Conservation (phyloP, 2,113 vertebrate genomes). For the Nothocercus julius region DNA sequence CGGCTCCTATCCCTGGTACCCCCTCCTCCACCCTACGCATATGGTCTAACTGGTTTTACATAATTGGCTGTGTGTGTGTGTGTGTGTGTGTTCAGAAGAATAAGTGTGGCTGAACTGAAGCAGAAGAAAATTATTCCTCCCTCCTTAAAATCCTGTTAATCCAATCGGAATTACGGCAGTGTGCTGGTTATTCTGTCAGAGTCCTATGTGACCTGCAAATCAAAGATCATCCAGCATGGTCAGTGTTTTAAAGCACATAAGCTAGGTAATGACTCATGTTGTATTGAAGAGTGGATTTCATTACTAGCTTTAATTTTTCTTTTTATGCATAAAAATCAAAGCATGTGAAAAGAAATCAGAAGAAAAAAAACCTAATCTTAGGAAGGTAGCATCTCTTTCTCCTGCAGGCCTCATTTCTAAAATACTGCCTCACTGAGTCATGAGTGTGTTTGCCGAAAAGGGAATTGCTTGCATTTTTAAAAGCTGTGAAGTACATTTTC, state of each 20-base stretch:
- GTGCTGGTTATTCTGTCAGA: background rate
- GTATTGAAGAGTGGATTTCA: background rate
- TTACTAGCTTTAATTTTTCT: background rate
- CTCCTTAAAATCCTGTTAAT: conserved; percentile 39
- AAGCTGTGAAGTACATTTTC: conserved; percentile 63
- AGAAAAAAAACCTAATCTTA: background rate
- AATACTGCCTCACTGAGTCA: conserved; percentile 9
- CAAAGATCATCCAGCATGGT: background rate
- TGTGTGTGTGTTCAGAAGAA: conserved; percentile 1
- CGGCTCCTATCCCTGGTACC: background rate
- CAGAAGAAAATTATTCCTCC: conserved; percentile 19
- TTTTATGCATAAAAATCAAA: conserved; percentile 2
- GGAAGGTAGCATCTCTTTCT: background rate
- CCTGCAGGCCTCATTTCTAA: background rate
- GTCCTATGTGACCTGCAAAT: background rate
- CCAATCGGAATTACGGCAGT: background rate
- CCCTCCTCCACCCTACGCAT: background rate
- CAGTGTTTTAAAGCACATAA: conserved; percentile 2
- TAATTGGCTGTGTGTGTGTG: conserved; percentile 32
- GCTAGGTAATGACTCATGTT: background rate
- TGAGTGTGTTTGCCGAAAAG: conserved; percentile 23
- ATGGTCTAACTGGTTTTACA: background rate
- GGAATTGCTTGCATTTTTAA: conserved; percentile 59
- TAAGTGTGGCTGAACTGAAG: conserved; percentile 8
- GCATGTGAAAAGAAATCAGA: background rate